Evolutionary conservation across 2,797 vertebrate genomes (phyloP), one percentile per base, ranked within the genome.

Genomic region (Eulemur albifrons): DNA sequence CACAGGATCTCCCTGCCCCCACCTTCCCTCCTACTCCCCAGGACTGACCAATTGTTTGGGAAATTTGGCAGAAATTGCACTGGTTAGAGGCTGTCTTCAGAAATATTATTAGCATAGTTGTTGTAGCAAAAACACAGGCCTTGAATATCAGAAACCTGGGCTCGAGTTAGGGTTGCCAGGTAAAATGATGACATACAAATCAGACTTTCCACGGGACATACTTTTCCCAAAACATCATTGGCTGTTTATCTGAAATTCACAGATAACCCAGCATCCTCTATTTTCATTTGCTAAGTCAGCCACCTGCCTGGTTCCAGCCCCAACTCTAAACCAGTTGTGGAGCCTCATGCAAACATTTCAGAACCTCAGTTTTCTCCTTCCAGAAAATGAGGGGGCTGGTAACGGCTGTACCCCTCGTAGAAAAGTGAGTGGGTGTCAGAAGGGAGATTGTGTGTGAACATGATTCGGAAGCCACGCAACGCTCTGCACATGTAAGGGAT

Each of bases 1-100:
- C 38, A 0, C 0, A 0, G 15, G 0, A 14, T 48, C 21, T 40
- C 25, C 45, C 65, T 6, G 0, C 21, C 57, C 32, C 18, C 5
- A 1, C 11, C 50, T 21, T 48, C 20, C 30, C 50, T 9, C 76
- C 35, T 43, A 25, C 27, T 90, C 35, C 10, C 17, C 81, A 4
- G 81, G 23, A 61, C 50, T 14, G 30, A 52, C 86, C 13, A 1
- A 13, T 7, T 35, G 18, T 61, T 35, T 25, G 40, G 63, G 76
- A 54, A 95, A 81, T 9, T 30, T 45, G 4, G 70, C 32, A 57
- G 35, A 45, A 81, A 48, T 67, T 12, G 0, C 0, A 1, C 7
- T 0, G 8, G 9, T 25, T 17, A 35, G 5, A 14, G 70, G 12
- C 35, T 85, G 27, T 40, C 70, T 25, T 69, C 10, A 25, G 72